Conservation (phyloP, 2,888 invertebrate genomes). For the Ichneumon xanthorius region DNA sequence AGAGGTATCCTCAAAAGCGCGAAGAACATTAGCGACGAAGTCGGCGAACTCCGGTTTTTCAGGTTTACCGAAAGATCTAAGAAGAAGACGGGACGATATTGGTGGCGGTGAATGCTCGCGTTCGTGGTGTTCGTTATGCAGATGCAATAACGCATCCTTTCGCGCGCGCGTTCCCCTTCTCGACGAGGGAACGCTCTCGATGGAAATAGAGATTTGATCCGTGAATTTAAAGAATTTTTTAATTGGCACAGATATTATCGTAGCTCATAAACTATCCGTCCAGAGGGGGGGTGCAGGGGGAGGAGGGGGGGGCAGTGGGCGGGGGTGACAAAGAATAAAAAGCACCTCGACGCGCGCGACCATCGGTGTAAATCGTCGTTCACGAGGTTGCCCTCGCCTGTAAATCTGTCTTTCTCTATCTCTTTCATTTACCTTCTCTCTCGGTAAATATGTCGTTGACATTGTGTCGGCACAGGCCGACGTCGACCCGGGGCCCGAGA, state of each 20-base stretch:
- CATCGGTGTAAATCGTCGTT: conserved; percentile 69
- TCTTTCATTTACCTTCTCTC: conserved; percentile 38
- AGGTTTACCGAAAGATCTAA: conserved; percentile 68
- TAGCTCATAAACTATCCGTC: conserved; percentile 68
- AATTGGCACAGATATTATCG: conserved; percentile 74
- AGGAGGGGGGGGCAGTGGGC: not conserved
- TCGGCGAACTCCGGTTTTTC: conserved; percentile 73
- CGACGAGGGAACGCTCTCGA: conserved; percentile 64
- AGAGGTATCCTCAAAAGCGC: conserved; percentile 50
- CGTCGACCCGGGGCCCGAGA: conserved; percentile 34
- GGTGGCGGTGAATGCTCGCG: conserved; percentile 63
- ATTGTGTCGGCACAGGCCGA: conserved; percentile 43
- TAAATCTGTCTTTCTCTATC: conserved; percentile 51
- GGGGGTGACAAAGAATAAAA: conserved; percentile 39
- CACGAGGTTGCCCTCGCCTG: conserved; percentile 63
- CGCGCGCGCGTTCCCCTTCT: conserved; percentile 50
- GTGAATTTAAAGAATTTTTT: conserved; percentile 74
- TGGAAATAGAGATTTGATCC: conserved; percentile 74
- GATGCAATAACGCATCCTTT: conserved; percentile 69
- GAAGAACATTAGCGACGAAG: conserved; percentile 63
- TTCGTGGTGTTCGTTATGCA: conserved; percentile 64
- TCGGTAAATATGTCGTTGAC: conserved; percentile 65
- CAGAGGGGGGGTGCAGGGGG: conserved; percentile 46
- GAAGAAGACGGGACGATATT: conserved; percentile 40
- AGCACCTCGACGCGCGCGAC: conserved; percentile 65